These are phyloP conservation scores for Limnodromus scolopaceus DNA, from an alignment of 2,797 vertebrate genomes.

Conservation along the genomic window DNA sequence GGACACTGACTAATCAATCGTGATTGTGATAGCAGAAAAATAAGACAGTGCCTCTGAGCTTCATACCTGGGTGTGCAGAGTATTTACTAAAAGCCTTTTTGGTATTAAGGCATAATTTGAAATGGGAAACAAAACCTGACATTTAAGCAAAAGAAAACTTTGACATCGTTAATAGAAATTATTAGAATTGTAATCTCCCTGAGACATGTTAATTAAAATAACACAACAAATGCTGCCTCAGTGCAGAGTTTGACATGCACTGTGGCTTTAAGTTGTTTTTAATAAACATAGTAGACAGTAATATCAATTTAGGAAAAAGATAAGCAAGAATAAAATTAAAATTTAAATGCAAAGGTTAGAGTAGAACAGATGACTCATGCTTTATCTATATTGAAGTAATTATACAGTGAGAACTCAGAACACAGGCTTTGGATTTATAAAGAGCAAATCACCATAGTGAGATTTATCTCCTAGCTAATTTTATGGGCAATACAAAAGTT, in stretches of 20 bases:
- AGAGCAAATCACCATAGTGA: conserved; percentile 62
- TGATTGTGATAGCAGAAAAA: not conserved
- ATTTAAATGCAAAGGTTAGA: conserved; percentile 72
- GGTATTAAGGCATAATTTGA: not conserved
- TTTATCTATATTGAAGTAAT: conserved; percentile 68
- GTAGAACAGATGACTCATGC: conserved; percentile 53
- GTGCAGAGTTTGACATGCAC: conserved; percentile 32
- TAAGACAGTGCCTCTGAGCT: not conserved
- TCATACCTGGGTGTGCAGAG: not conserved
- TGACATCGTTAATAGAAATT: conserved; percentile 17
- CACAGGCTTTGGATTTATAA: conserved; percentile 42
- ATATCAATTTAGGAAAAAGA: conserved; percentile 65
- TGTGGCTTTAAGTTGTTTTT: conserved; percentile 63
- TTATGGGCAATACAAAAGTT: conserved; percentile 46
- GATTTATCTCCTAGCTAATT: conserved; percentile 63
- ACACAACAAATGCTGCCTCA: conserved; percentile 15
- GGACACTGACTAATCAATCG: not conserved
- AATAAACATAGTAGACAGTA: conserved; percentile 64
- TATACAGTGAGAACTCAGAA: conserved; percentile 62
- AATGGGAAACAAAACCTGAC: conserved; percentile 21
- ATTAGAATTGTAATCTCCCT: conserved; percentile 46
- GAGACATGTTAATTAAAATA: conserved; percentile 55
- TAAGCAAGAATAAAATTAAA: conserved; percentile 66
- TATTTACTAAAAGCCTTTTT: not conserved
- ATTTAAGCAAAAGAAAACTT: conserved; percentile 1